Evolutionary conservation across 2,888 invertebrate genomes (phyloP), one percentile per base, ranked within the genome.

Genomic region (Latrodectus hesperus): DNA sequence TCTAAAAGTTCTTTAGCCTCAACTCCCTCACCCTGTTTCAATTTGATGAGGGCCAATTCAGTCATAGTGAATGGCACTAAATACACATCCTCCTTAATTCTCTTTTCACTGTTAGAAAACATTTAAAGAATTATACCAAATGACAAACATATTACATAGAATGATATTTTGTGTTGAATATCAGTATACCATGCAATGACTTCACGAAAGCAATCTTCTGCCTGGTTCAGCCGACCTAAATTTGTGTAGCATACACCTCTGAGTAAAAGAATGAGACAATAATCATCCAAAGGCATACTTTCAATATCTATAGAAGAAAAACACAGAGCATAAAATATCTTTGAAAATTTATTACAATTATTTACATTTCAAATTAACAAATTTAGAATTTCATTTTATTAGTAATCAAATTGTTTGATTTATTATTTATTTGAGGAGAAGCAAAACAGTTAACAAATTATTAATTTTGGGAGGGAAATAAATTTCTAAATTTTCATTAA

Each of bases 21-120:
- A 52, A 94, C 94, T 70, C 92, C 93, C 73, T 95, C 94, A 90
- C 95, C 94, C 91, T 95, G 94, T 91, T 96, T 94, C 84, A 98
- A 93, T 64, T 78, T 83, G 17, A 89, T 85, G 91, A 96, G 93
- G 0, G 96, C 98, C 91, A 97, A 93, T 92, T 99, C 98, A 16
- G 96, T 95, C 76, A 95, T 94, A 6, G 97, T 95, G 92, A 96
- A 98, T 0, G 98, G 98, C 17, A 96, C 93, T 82, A 99, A 92
- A 93, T 96, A 98, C 0, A 94, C 94, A 92, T 98, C 97, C 89
- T 96, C 96, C 87, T 95, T 95, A 86, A 98, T 94, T 75, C 94
- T 94, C 90, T 94, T 95, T 90, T 95, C 95, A 72, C 90, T 90
- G 65, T 49, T 60, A 0, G 60, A 12, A 60, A 60, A 16, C 10